phyloP scores from a whole-genome alignment of 2,113 vertebrate genomes.

The Passer domesticus region DNA sequence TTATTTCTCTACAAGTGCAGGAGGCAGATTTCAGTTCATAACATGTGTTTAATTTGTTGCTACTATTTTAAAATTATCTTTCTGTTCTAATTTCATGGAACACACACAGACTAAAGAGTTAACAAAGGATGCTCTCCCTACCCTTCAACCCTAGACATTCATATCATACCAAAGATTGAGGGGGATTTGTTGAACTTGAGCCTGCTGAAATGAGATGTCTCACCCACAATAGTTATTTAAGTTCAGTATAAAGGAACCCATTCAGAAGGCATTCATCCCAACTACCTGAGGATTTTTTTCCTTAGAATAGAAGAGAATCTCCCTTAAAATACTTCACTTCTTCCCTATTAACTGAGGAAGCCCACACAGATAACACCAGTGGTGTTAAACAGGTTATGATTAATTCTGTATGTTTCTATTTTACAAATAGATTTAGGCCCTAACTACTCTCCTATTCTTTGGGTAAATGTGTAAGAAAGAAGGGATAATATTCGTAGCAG shows the following conservation, averaged over 20 bases:
- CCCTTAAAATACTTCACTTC: background rate
- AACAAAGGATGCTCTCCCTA: background rate
- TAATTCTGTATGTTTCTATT: background rate
- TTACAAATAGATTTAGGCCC: background rate
- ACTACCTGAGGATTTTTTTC: background rate
- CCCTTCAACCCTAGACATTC: background rate
- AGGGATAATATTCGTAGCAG: background rate
- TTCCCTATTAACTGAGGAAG: background rate
- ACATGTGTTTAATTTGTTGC: background rate
- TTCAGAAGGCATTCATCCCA: background rate
- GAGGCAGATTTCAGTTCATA: background rate
- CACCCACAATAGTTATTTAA: background rate
- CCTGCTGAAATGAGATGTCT: constrained; percentile 5
- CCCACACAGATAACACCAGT: background rate
- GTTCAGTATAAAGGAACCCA: background rate
- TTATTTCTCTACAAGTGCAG: background rate
- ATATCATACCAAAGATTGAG: background rate
- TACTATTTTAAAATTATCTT: background rate
- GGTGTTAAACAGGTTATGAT: background rate
- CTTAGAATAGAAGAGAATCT: background rate
- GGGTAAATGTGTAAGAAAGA: background rate
- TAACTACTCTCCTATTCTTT: background rate
- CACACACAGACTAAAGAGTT: background rate
- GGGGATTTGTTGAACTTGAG: constrained; percentile 12
- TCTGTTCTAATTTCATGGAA: background rate